Evolutionary conservation across 2,113 vertebrate species (phyloP).

Genomic region (Cololabis saira): DNA sequence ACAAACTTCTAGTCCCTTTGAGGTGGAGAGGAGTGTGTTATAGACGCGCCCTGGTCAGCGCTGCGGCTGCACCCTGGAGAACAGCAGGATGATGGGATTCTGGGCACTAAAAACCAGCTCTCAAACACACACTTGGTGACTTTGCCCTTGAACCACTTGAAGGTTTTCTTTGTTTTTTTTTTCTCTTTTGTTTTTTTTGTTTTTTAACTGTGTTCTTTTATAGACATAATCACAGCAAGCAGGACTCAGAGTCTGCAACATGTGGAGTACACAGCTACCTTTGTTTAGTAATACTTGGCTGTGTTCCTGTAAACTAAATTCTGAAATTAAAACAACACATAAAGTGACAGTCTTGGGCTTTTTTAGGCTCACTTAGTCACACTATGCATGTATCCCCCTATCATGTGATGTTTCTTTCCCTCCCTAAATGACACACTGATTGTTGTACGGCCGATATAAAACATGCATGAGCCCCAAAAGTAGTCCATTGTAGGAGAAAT

Average conservation of each 20-base stretch:
- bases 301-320: not conserved
- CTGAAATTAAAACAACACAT: not conserved
- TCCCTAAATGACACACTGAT: conserved; percentile 36
- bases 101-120: conserved; percentile 35
- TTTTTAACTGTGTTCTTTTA: too few relatives aligned
- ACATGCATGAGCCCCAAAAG: conserved; percentile 1
- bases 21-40: conserved; percentile 18
- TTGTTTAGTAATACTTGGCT: not conserved
- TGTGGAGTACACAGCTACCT: conserved; percentile 12
- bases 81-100: conserved; percentile 55
- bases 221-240: too few relatives aligned
- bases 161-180: conserved; percentile 13
- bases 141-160: conserved; percentile 66
- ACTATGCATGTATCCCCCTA: conserved; percentile 59
- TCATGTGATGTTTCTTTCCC: conserved; percentile 59
- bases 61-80: conserved; percentile 20
- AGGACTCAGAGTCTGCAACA: conserved; percentile 44
- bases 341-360: conserved; percentile 3
- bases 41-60: conserved; percentile 48
- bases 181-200: conserved; percentile 11
- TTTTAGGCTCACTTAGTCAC: conserved; percentile 47
- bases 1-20: conserved; percentile 58
- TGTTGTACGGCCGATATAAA: conserved; percentile 27
- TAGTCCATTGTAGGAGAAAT: conserved; percentile 1
- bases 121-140: conserved; percentile 35